Base-by-base conservation (phyloP, 2,797 vertebrate genomes). In the Crax fasciolata region DNA sequence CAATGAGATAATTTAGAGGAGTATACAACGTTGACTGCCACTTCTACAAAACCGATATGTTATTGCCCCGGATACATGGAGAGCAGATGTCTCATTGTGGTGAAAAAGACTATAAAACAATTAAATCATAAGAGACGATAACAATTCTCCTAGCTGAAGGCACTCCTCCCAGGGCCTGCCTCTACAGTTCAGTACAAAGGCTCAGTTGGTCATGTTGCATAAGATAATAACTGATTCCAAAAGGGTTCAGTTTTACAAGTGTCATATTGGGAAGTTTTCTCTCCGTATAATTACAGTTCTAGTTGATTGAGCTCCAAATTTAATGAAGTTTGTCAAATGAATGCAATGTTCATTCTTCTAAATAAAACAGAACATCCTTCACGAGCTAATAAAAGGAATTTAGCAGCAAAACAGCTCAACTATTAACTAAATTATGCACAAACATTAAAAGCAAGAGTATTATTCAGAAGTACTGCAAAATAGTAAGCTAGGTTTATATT, bases 311-410 rank as follows among this genome's bases (percentile, higher is more conserved):
- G 58, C 76, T 93, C 51, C 62, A 85, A 66, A 93, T 94, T 96
- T 96, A 96, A 94, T 93, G 93, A 96, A 93, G 93, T 94, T 94
- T 94, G 83, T 73, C 76, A 88, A 94, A 96, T 78, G 73, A 95
- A 94, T 86, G 91, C 87, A 75, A 88, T n/a, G 55, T n/a, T 92
- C 71, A 61, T 94, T 94, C 90, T 94, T 94, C 94, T 94, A 97
- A 97, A 97, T 94, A 97, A 96, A 96, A 92, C 70, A 96, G 87
- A 97, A 90, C 70, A 94, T 96, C 70, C 46, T 91, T 94, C 94
- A 85, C 38, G 39, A 87, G 49, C 62, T 94, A 94, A 91, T 86
- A 58, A 86, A 94, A 94, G 59, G 71, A 91, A 94, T 52, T 84
- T 51, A 91, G 66, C 79, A 81, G 32, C 5, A 66, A 81, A 94